Evolutionary conservation across 2,113 vertebrate species (phyloP).

Genomic region (Tragelaphus strepsiceros): DNA sequence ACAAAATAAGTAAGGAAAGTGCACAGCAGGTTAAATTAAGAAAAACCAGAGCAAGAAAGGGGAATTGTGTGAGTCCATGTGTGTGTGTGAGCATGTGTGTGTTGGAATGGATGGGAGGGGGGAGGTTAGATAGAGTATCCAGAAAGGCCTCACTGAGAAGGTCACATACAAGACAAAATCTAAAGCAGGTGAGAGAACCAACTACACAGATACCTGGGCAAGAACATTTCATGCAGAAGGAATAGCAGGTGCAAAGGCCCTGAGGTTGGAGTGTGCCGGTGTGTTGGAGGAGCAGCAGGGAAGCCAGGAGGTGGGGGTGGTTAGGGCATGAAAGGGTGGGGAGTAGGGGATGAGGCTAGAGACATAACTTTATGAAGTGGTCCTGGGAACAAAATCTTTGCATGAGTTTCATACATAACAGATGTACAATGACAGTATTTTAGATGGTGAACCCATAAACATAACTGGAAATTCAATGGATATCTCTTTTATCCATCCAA

Average conservation of each 20-base stretch:
- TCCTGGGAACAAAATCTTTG: neutral
- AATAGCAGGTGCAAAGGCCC: neutral
- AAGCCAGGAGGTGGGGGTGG: neutral
- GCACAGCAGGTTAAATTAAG: neutral
- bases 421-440: neutral
- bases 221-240: neutral
- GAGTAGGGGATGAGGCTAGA: neutral
- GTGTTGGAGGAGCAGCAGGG: neutral
- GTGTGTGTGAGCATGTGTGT: neutral
- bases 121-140: neutral
- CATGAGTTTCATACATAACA: accelerated
- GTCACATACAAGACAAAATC: neutral
- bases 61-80: neutral
- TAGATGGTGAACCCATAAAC: neutral
- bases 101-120: no score
- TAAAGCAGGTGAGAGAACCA: neutral
- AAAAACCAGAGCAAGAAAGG: neutral
- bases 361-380: neutral
- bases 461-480: accelerated
- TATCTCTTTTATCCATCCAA: accelerated
- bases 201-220: no score
- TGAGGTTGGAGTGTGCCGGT: neutral
- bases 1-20: neutral
- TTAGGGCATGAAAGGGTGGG: neutral
- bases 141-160: neutral